Evolutionary conservation across 2,888 invertebrate genomes (phyloP).

Genomic region (Slavum lentiscoides): DNA sequence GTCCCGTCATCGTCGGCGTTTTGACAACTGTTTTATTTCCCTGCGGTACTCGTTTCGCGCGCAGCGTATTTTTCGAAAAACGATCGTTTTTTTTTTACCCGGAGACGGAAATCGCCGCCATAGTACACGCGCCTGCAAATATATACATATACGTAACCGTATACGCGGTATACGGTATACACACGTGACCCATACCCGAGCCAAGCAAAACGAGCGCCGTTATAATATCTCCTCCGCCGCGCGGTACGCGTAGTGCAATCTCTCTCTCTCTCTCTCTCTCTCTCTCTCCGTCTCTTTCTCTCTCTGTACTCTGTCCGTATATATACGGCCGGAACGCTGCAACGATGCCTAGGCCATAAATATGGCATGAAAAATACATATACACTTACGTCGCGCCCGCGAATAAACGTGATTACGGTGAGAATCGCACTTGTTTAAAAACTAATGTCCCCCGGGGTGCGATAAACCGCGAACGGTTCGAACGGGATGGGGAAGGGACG

Average conservation of each 20-base stretch:
- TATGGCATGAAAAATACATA: slow-evolving; percentile 43
- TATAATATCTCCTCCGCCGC: too few species aligned
- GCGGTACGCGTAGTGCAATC: too few species aligned
- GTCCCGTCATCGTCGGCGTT: background rate
- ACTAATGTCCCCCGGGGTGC: slow-evolving; percentile 52
- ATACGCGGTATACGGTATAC: background rate
- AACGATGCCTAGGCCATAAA: slow-evolving; percentile 18
- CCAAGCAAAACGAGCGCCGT: too few species aligned
- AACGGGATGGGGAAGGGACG: slow-evolving; percentile 2
- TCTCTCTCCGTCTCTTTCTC: too few species aligned
- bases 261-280: too few species aligned
- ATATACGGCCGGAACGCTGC: too few species aligned
- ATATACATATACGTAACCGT: background rate
- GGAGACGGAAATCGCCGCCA: background rate
- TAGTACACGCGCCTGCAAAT: background rate
- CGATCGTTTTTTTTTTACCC: slow-evolving; percentile 24
- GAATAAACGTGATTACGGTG: slow-evolving; percentile 53
- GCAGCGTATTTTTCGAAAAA: slow-evolving; percentile 12
- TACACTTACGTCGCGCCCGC: slow-evolving; percentile 29
- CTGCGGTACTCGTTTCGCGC: background rate
- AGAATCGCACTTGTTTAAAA: slow-evolving; percentile 53
- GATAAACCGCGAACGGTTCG: slow-evolving; percentile 28
- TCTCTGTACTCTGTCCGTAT: too few species aligned
- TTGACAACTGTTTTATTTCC: slow-evolving; percentile 1
- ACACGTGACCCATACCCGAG: too few species aligned